Base-by-base conservation (phyloP, 2,888 invertebrate genomes). In the Drosophila paramelanica region DNA sequence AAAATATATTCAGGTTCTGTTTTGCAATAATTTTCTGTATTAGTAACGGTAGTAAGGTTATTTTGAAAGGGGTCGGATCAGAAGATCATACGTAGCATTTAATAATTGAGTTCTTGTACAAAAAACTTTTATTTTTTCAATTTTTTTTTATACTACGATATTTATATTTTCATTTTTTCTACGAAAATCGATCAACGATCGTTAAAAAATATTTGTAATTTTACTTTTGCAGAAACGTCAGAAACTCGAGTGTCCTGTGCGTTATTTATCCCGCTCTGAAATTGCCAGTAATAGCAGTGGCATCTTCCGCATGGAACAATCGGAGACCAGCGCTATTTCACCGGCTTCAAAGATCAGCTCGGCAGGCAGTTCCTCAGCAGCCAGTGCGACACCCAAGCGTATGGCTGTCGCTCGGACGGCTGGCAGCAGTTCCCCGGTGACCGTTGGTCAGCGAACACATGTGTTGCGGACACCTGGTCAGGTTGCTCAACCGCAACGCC, bases 221-320 rank as follows among this genome's bases (percentile, higher is more conserved):
- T 23, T 17, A 1, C 13, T 4, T 10, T 43, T 85, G 33, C 67
- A 92, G 92, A 90, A 80, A 75, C 81, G 87, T 36, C 87, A 84
- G 60, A 92, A 91, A 79, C 69, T 78, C 31, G 92, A 92, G 75
- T 91, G 92, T 61, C 91, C 91, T 67, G 89, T 93, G 61, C 91
- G 92, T n/a, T 89, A 92, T 72, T 75, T 93, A 52, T 79, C 91
- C 31, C 91, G 91, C 67, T 89, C 91, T 39, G 93, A 92, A 66
- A 81, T 90, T 61, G 71, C 77, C 20, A 84, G 80, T 59, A 85
- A 89, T 33, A 87, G 72, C 59, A 90, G 92, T 38, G 93, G 93
- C 17, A 91, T 93, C 27, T 90, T 92, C 31, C 91, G 93, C 10
- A 43, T 85, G 31, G 83, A 85, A 1, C 47, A 46, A 13, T 73